Conservation (phyloP, 2,113 vertebrate genomes). For the Furnarius figulus region DNA sequence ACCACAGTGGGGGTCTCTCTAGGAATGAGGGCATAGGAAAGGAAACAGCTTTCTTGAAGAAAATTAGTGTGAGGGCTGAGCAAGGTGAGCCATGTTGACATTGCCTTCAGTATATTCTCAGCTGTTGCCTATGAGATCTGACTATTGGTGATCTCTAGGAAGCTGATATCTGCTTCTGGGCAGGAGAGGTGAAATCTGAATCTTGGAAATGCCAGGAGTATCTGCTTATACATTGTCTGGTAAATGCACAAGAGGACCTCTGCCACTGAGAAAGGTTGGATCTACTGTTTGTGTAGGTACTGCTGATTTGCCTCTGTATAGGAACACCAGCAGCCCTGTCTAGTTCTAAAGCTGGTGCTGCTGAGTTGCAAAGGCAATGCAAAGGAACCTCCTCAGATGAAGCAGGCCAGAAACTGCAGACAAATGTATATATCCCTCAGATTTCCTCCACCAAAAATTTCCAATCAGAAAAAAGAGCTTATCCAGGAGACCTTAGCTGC, state of each 20-base stretch:
- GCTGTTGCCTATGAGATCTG: background rate
- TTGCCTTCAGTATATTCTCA: background rate
- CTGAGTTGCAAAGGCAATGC: background rate
- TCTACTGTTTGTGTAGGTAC: background rate
- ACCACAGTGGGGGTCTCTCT: background rate
- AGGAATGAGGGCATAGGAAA: background rate
- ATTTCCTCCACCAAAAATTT: background rate
- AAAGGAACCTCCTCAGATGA: background rate
- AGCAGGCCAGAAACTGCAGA: background rate
- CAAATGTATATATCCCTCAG: background rate
- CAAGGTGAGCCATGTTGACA: fast-evolving
- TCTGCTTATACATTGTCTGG: background rate
- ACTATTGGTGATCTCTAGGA: background rate
- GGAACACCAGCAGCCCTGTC: background rate
- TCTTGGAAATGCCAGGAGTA: background rate
- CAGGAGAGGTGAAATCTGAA: background rate
- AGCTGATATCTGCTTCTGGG: background rate
- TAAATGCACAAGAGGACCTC: background rate
- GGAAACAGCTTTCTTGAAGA: background rate
- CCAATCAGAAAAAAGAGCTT: background rate
- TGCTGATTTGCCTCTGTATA: background rate
- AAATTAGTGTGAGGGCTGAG: background rate
- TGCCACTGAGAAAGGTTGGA: background rate
- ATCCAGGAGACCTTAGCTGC: background rate
- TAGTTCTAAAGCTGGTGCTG: background rate